Conservation (phyloP, 64 coral and sea anemone species). For the Montipora foliosa region DNA sequence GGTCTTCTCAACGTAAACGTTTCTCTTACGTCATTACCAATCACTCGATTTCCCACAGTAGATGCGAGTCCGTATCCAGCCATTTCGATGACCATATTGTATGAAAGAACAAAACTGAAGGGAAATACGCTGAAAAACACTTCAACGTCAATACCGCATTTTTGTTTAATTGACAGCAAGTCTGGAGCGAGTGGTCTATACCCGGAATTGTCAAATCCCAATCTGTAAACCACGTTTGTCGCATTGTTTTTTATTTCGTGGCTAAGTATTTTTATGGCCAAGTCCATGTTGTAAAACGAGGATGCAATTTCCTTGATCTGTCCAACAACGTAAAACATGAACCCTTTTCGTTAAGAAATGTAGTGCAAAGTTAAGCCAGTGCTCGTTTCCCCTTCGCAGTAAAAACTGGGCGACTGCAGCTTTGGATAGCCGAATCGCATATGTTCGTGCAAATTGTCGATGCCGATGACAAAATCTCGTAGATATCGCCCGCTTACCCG, state of each 20-base stretch:
- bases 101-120: constrained; percentile 76
- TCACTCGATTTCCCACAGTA: constrained; percentile 67
- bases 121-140: constrained; percentile 88
- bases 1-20: constrained; percentile 84
- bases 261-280: constrained; percentile 75
- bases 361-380: constrained; percentile 77
- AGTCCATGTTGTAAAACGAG: constrained; percentile 64
- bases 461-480: constrained; percentile 87
- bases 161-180: constrained; percentile 23
- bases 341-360: constrained; percentile 72
- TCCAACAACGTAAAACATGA: constrained; percentile 82
- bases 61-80: constrained; percentile 75
- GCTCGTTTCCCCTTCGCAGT: constrained; percentile 82
- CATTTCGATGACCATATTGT: constrained; percentile 78
- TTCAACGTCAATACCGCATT: constrained; percentile 54
- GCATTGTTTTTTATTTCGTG: constrained; percentile 47
- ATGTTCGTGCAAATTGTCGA: constrained; percentile 90
- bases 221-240: constrained; percentile 62
- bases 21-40: constrained; percentile 71
- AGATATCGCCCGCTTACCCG: constrained; percentile 88
- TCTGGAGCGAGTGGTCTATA: constrained; percentile 63
- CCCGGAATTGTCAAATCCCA: constrained; percentile 69
- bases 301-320: constrained; percentile 84
- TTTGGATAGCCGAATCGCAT: constrained; percentile 94
- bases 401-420: constrained; percentile 84